Percentiles rank a stretch among this genome's conserved stretches.
phyloP scores from a whole-genome alignment of 2,888 invertebrate species.

The Coronaproctus castanopsis region DNA sequence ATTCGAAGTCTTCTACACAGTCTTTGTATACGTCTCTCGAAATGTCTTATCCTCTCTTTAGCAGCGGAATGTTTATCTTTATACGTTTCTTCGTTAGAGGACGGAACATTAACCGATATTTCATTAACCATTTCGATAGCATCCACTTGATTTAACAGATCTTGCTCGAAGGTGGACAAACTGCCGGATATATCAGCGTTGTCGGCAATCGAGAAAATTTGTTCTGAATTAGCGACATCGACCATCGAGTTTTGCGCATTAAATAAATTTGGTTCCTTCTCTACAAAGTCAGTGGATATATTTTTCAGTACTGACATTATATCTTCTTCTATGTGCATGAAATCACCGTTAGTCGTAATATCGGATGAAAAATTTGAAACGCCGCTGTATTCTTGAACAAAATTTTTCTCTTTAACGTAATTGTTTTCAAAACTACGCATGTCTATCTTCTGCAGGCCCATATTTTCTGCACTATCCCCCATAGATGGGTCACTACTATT shows the following conservation, averaged over 20 bases:
- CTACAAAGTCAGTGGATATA: slow-evolving; percentile 3
- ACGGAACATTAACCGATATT: neutral
- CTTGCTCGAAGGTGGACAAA: slow-evolving; percentile 2
- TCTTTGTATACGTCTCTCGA: slow-evolving; percentile 11
- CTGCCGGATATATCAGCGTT: slow-evolving; percentile 1
- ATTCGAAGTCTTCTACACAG: slow-evolving; percentile 9
- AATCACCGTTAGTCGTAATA: slow-evolving; percentile 9
- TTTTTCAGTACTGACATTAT: slow-evolving; percentile 4
- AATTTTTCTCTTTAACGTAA: slow-evolving; percentile 9
- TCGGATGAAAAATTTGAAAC: slow-evolving; percentile 7
- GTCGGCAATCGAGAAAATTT: neutral
- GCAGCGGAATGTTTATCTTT: neutral
- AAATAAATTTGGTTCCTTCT: neutral
- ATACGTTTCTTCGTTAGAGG: neutral
- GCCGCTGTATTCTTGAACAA: slow-evolving; percentile 1
- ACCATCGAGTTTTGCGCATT: neutral
- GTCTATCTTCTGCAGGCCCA: slow-evolving; percentile 13
- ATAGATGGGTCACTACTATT: slow-evolving; percentile 12
- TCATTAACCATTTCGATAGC: neutral
- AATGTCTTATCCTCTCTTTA: neutral
- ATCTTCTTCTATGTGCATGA: slow-evolving; percentile 10
- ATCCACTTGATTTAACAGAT: slow-evolving; percentile 5
- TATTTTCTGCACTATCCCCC: slow-evolving; percentile 9
- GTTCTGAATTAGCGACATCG: slow-evolving; percentile 3
- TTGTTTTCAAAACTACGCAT: slow-evolving; percentile 10